Base-by-base conservation (phyloP, 2,888 invertebrate species). In the Lithophane leautieri region DNA sequence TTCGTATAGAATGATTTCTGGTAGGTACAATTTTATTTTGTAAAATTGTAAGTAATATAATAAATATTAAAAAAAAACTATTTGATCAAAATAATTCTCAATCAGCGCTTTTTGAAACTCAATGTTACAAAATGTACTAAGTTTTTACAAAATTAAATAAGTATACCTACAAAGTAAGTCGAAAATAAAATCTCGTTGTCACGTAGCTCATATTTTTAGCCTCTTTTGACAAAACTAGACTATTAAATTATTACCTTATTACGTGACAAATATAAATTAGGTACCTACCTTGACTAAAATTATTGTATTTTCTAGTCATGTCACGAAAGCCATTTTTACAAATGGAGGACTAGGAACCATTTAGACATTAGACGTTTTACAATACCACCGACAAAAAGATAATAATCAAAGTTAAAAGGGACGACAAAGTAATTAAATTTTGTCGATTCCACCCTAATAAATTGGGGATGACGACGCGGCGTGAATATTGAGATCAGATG, bases 351-450 rank as follows among this genome's bases (percentile, higher is more conserved):
- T 56, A 52, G 28, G 40, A 56, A n/a, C 40, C 47, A 63, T 73
- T 76, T 71, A 71, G 40, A 34, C 50, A 66, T 63, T n/a, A 54
- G 50, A 69, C 28, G 61, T 73, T 80, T 74, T 42, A 70, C 65
- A 76, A 79, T 76, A 77, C 77, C 69, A 60, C 50, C 22, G 58
- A 67, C 58, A 68, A 76, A 82, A 87, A 82, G 85, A 88, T 86
- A 83, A 84, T 80, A 83, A 82, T 82, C 81, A 84, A 70, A 83
- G 81, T 82, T 86, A 79, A 86, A 88, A 85, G 82, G 77, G 58
- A 79, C 70, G 83, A 77, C 79, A 76, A 72, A 89, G 88, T 89
- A 89, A 90, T 90, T 90, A 88, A 89, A 89, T 90, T 89, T 85
- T 73, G 81, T 82, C 87, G 77, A 89, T 88, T 83, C 73, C 74